A percentile compares a stretch with the other conserved stretches of the same genome.
These are phyloP conservation scores for Dynastes hyllus DNA, from an alignment of 2,888 invertebrate genomes.

Conservation along the genomic window DNA sequence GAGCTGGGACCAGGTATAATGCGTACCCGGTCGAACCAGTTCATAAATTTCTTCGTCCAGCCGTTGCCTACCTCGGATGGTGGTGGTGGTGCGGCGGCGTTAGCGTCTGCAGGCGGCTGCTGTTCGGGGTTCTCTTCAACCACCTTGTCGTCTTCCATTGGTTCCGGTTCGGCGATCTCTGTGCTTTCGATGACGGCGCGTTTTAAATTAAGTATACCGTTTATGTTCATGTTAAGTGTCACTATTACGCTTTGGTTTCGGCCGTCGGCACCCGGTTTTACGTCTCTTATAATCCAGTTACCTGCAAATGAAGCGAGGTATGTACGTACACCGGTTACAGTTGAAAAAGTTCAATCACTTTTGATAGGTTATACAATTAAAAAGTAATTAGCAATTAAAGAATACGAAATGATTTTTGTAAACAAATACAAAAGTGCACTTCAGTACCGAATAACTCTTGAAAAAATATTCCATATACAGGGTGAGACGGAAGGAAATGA, in stretches of 20 bases:
- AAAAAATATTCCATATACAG: too few species aligned
- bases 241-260: constrained; percentile 97
- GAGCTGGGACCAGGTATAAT: constrained; percentile 63
- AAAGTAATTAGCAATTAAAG: too few species aligned
- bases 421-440: too few species aligned
- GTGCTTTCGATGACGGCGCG: constrained; percentile 90
- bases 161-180: constrained; percentile 71
- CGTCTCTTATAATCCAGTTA: constrained; percentile 85
- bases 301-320: constrained; percentile 70
- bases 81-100: constrained; percentile 61
- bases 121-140: constrained; percentile 68
- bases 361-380: too few species aligned
- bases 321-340: too few species aligned
- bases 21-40: constrained; percentile 73
- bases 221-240: constrained; percentile 94
- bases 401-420: too few species aligned
- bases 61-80: constrained; percentile 70
- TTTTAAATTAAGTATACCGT: constrained; percentile 92
- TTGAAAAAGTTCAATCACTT: too few species aligned
- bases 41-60: constrained; percentile 72
- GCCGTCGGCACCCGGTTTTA: constrained; percentile 90
- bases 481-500: too few species aligned
- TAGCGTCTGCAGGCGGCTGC: constrained; percentile 55
- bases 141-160: constrained; percentile 65
- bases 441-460: too few species aligned